These are phyloP conservation scores for Urechis unicinctus DNA, from an alignment of 2,888 invertebrate species.

Conservation along the genomic window DNA sequence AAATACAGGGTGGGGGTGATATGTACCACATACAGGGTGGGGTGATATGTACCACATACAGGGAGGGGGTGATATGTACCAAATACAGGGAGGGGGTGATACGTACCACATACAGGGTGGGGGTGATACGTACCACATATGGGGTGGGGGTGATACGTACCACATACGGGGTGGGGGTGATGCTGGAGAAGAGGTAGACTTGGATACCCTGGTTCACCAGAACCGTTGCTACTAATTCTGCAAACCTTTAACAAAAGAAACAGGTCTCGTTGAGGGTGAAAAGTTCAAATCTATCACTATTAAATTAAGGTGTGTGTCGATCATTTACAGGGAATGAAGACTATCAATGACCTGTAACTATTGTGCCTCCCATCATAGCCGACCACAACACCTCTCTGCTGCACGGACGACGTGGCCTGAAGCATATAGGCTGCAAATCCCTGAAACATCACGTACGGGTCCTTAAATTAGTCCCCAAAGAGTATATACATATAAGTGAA, in stretches of 20 bases:
- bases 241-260: slow-evolving; percentile 66
- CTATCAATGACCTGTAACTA: slow-evolving; percentile 65
- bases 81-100: too few species aligned
- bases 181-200: slow-evolving; percentile 73
- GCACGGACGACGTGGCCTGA: slow-evolving; percentile 57
- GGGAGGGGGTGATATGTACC: too few species aligned
- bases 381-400: slow-evolving; percentile 70
- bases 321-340: background rate
- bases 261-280: too few species aligned
- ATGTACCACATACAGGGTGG: too few species aligned
- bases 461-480: too few species aligned
- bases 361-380: slow-evolving; percentile 91
- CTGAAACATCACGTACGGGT: slow-evolving; percentile 54
- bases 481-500: too few species aligned
- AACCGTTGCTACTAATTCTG: slow-evolving; percentile 77
- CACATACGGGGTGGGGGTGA: slow-evolving; percentile 89
- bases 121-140: too few species aligned
- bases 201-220: slow-evolving; percentile 69
- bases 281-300: too few species aligned
- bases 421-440: slow-evolving; percentile 74
- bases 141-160: slow-evolving; percentile 30
- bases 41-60: too few species aligned
- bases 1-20: too few species aligned
- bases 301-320: too few species aligned
- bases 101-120: too few species aligned